phyloP scores from a whole-genome alignment of 1,140 invertebrate genomes.

The Magallana ariakensis region DNA sequence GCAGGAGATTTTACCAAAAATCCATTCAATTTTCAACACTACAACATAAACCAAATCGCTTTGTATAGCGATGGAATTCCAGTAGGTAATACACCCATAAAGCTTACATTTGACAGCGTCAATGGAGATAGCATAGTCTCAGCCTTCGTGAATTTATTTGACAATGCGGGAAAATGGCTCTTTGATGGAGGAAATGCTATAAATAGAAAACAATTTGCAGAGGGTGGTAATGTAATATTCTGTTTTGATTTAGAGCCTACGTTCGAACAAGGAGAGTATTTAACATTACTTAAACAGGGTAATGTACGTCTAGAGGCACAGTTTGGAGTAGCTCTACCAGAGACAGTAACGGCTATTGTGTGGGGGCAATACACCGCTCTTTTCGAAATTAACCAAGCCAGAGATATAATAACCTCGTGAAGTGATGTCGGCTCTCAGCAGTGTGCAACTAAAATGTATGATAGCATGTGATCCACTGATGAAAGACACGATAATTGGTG shows the following conservation, averaged over 20 bases:
- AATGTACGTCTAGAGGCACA: conserved; percentile 54
- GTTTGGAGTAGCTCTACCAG: conserved; percentile 40
- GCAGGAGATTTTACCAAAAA: conserved; percentile 44
- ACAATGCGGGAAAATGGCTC: conserved; percentile 38
- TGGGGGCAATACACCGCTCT: conserved; percentile 52
- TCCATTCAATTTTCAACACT: conserved; percentile 53
- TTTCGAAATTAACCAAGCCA: conserved; percentile 54
- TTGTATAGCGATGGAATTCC: conserved; percentile 48
- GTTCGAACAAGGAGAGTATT: conserved; percentile 49
- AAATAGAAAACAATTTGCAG: conserved; percentile 35
- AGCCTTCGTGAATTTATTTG: conserved; percentile 42
- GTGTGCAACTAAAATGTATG: conserved; percentile 46
- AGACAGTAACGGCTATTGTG: conserved; percentile 47
- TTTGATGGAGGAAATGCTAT: conserved; percentile 40
- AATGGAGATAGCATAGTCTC: conserved; percentile 31
- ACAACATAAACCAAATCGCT: conserved; percentile 31
- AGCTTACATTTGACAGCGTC: conserved; percentile 17
- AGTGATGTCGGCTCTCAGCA: conserved; percentile 23
- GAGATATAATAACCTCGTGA: conserved; percentile 35
- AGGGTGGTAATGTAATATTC: conserved; percentile 24
- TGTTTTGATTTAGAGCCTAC: conserved; percentile 53
- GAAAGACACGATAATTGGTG: conserved; percentile 24
- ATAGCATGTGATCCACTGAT: conserved; percentile 55
- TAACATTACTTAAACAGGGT: conserved; percentile 50
- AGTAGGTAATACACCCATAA: conserved; percentile 44